Conservation (phyloP, 2,888 invertebrate genomes). For the Phaonia tiefii region DNA sequence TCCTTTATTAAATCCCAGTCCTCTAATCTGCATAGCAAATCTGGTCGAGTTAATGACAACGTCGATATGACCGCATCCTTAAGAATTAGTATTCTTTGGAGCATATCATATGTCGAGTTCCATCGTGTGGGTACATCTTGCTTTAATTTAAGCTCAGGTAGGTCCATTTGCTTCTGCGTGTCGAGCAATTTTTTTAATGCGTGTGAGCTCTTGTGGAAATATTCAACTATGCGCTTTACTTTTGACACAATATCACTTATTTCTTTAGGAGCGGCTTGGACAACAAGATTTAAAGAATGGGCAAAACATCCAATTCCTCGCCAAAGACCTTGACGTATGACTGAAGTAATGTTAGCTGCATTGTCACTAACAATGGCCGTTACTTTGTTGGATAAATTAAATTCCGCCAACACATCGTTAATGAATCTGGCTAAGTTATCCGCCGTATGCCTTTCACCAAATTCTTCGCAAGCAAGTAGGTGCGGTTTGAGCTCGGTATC, state of each 20-base stretch:
- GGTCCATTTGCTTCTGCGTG: slow-evolving; percentile 55
- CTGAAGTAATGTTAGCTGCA: slow-evolving; percentile 42
- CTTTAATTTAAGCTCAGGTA: slow-evolving; percentile 52
- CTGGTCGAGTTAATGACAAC: slow-evolving; percentile 20
- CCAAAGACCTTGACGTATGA: slow-evolving; percentile 24
- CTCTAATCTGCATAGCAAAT: slow-evolving; percentile 12
- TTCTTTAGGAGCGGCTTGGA: slow-evolving; percentile 1
- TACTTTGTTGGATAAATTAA: too few relatives aligned
- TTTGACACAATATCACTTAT: neutral
- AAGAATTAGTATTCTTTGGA: slow-evolving; percentile 31
- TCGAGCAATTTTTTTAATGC: slow-evolving; percentile 34
- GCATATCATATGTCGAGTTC: slow-evolving; percentile 58
- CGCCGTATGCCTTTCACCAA: slow-evolving; percentile 16
- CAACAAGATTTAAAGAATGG: slow-evolving; percentile 39
- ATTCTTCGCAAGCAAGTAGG: slow-evolving; percentile 42
- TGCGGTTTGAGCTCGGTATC: slow-evolving; percentile 33
- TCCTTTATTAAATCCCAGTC: slow-evolving; percentile 39
- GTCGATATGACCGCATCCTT: slow-evolving; percentile 51
- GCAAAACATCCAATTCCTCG: slow-evolving; percentile 43
- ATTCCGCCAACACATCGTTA: neutral
- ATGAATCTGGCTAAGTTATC: slow-evolving; percentile 25
- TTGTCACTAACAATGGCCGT: too few relatives aligned
- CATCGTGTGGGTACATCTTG: slow-evolving; percentile 59
- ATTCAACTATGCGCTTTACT: neutral
- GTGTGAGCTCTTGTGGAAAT: neutral